A percentile compares a stretch with the other conserved stretches of the same genome.
phyloP scores from a whole-genome alignment of 2,113 vertebrate genomes.

The Tapirus terrestris region DNA sequence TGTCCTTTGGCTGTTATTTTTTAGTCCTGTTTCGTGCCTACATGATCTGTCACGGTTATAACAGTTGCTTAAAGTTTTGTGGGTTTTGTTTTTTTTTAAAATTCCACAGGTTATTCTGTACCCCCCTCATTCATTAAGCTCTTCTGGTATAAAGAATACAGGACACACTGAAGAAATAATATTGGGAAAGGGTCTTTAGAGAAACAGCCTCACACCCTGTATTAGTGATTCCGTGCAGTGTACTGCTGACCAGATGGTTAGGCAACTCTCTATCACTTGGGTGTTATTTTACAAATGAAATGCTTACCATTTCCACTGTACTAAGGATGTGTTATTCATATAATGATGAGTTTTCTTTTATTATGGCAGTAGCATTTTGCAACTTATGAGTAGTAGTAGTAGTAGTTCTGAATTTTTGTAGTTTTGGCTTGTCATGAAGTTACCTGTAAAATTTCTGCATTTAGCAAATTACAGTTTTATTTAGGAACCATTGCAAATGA shows the following conservation, averaged over 20 bases:
- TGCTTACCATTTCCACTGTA: not conserved
- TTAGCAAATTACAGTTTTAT: not conserved
- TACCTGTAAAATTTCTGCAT: not conserved
- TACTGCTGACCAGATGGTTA: accelerated
- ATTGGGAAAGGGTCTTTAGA: not conserved
- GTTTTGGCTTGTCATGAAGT: not conserved
- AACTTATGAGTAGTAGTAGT: not conserved
- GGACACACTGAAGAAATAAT: not conserved
- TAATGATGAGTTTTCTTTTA: too few relatives aligned
- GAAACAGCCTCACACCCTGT: accelerated
- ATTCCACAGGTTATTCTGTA: not conserved
- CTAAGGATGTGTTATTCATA: not conserved
- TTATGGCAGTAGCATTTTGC: not conserved
- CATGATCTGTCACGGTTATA: not conserved
- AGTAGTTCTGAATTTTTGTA: not conserved
- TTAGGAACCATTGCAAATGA: not conserved
- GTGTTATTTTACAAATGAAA: not conserved
- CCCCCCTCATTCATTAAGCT: not conserved
- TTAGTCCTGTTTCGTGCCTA: not conserved
- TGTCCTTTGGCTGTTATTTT: not conserved
- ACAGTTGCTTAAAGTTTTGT: not conserved
- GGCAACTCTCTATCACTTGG: not conserved
- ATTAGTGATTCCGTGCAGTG: accelerated
- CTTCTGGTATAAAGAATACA: not conserved
- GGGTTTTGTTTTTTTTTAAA: not conserved